Evolutionary conservation across 1,140 invertebrate species (phyloP).

Genomic region (Drosophila grimshawi): DNA sequence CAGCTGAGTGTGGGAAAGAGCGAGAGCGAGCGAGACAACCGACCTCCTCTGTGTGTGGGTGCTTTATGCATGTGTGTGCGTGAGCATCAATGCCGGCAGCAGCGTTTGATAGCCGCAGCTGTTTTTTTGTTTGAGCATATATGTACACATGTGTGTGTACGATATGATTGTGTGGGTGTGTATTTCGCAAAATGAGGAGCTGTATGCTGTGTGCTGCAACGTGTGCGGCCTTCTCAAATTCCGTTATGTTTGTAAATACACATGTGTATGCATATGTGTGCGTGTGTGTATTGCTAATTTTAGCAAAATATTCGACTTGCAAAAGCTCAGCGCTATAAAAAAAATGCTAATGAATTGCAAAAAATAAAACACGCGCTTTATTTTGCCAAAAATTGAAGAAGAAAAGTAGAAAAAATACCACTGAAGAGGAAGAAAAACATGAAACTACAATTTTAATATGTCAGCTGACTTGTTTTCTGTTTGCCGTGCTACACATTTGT

Average conservation of each 20-base stretch:
- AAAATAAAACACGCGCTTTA: slow-evolving; percentile 39
- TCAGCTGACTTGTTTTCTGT: slow-evolving; percentile 70
- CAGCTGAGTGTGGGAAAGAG: slow-evolving; percentile 72
- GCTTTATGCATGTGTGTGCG: slow-evolving; percentile 17
- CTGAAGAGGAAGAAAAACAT: slow-evolving; percentile 11
- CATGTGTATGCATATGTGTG: not conserved
- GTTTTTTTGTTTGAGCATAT: slow-evolving; percentile 56
- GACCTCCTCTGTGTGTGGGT: slow-evolving; percentile 10
- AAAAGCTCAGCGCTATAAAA: slow-evolving; percentile 35
- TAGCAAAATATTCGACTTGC: slow-evolving; percentile 55
- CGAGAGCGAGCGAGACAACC: slow-evolving; percentile 68
- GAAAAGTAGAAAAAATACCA: slow-evolving; percentile 9
- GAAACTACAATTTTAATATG: slow-evolving; percentile 54
- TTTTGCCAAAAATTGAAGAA: slow-evolving; percentile 10
- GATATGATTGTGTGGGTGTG: slow-evolving; percentile 19
- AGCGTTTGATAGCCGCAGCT: slow-evolving; percentile 56
- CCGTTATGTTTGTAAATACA: slow-evolving; percentile 54
- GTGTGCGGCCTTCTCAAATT: slow-evolving; percentile 68
- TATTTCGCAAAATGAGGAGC: slow-evolving; percentile 39
- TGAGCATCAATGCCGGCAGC: slow-evolving; percentile 54
- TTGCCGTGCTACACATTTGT: slow-evolving; percentile 24
- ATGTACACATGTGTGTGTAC: not conserved
- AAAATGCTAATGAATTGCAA: slow-evolving; percentile 57
- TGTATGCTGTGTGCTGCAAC: slow-evolving; percentile 34
- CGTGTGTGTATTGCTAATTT: slow-evolving; percentile 59